These are phyloP conservation scores for Drosophila pseudoobscura DNA, from an alignment of 1,140 invertebrate genomes.

Conservation along the genomic window DNA sequence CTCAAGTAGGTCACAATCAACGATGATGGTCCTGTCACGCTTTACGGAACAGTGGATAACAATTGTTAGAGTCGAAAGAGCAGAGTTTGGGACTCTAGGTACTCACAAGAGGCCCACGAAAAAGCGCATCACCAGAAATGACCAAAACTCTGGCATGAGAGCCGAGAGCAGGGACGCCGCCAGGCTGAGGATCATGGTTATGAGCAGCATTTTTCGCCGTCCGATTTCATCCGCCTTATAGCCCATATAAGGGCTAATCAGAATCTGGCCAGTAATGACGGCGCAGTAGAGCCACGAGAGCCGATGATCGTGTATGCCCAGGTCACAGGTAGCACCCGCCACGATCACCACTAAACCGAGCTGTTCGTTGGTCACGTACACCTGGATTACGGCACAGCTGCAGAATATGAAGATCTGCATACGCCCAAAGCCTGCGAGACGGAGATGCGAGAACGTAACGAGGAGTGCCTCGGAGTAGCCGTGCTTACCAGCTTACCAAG, in stretches of 20 bases:
- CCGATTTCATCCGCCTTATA: conserved; percentile 42
- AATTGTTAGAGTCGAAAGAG: neutral
- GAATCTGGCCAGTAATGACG: conserved; percentile 18
- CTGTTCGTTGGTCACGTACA: conserved; percentile 45
- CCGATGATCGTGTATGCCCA: conserved; percentile 5
- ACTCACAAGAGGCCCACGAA: conserved; percentile 39
- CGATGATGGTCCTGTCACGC: conserved; percentile 24
- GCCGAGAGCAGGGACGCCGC: conserved; percentile 23
- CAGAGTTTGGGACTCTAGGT: neutral
- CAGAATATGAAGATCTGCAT: conserved; percentile 30
- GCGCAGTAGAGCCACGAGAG: conserved; percentile 16
- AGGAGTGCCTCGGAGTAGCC: too few relatives aligned
- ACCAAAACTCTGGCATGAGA: conserved; percentile 57
- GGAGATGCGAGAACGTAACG: neutral
- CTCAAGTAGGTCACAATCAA: conserved; percentile 35
- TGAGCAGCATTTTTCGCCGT: conserved; percentile 40
- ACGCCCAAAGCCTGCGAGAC: conserved; percentile 42
- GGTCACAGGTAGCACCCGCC: conserved; percentile 33
- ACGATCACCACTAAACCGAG: conserved; percentile 35
- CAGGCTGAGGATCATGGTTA: neutral
- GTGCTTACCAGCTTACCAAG: conserved; percentile 32
- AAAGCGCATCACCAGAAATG: conserved; percentile 31
- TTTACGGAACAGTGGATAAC: neutral
- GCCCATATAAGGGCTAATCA: conserved; percentile 23
- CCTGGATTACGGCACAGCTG: neutral